Percentiles rank a stretch among this genome's conserved stretches.
These are phyloP conservation scores for Neria commutata DNA, from an alignment of 2,888 invertebrate species.

Conservation along the genomic window DNA sequence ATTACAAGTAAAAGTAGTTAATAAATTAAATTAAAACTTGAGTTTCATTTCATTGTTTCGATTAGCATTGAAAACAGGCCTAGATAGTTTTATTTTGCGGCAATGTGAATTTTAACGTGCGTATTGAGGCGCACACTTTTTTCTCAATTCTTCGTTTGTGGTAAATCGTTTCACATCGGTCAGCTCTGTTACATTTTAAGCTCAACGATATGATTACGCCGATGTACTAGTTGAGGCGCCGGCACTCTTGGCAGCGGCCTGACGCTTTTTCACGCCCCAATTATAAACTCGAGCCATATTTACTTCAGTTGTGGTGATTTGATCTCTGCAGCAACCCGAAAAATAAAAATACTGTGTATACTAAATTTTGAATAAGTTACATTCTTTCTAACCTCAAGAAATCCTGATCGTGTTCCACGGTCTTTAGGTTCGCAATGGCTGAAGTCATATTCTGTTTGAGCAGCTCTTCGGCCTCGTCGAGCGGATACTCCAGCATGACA, in stretches of 20 bases:
- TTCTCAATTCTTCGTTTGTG: no score
- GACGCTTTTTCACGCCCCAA: conserved; percentile 94
- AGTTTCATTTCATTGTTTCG: no score
- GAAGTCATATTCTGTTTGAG: conserved; percentile 82
- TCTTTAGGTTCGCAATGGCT: conserved; percentile 81
- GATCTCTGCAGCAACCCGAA: conserved; percentile 71
- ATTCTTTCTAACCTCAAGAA: conserved; percentile 72
- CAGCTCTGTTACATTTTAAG: no score
- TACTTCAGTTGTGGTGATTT: conserved; percentile 97
- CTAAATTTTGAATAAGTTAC: conserved; percentile 18
- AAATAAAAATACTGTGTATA: background rate
- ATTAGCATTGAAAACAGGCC: no score
- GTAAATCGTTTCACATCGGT: no score
- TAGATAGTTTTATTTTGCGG: no score
- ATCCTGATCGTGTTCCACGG: conserved; percentile 91
- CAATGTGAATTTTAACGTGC: no score
- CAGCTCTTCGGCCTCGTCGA: conserved; percentile 87
- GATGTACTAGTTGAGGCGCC: conserved; percentile 31
- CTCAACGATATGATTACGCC: conserved; percentile 10
- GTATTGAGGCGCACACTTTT: no score
- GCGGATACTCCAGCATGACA: conserved; percentile 95
- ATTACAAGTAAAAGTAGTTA: no score
- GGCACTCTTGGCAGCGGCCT: conserved; percentile 69
- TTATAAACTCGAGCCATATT: conserved; percentile 99
- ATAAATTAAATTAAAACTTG: no score